Evolutionary conservation across 2,888 invertebrate species (phyloP).

Genomic region (Hemaris fuciformis): DNA sequence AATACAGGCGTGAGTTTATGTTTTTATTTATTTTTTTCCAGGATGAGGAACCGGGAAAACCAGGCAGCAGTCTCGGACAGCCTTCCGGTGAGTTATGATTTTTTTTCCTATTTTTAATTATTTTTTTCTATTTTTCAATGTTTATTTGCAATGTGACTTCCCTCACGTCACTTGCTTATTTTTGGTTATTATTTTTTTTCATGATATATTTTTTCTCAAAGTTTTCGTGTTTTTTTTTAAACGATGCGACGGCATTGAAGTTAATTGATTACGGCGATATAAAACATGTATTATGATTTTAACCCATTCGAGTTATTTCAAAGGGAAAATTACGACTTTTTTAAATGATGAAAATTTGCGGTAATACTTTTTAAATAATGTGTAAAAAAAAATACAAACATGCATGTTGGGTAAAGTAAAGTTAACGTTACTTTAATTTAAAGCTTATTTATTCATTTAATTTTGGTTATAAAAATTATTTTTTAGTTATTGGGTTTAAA

Average conservation of each 20-base stretch:
- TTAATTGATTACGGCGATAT: neutral
- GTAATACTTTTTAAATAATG: too few relatives aligned
- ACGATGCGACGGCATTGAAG: neutral
- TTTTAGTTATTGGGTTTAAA: too few relatives aligned
- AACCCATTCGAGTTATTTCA: neutral
- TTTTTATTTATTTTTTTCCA: conserved; percentile 33
- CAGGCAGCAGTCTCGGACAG: conserved; percentile 69
- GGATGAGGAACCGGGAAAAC: conserved; percentile 76
- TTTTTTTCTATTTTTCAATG: conserved; percentile 52
- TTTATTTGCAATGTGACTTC: conserved; percentile 78
- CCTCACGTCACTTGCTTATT: conserved; percentile 66
- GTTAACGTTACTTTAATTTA: too few relatives aligned
- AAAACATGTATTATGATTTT: neutral
- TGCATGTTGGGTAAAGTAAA: too few relatives aligned
- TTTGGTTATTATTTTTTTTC: conserved; percentile 28
- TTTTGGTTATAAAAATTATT: too few relatives aligned
- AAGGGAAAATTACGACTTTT: neutral
- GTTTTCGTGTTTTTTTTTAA: neutral
- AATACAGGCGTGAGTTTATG: neutral
- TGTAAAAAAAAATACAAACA: too few relatives aligned
- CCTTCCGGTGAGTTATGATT: conserved; percentile 64
- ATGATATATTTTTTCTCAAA: neutral
- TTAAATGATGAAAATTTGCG: too few relatives aligned
- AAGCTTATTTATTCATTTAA: too few relatives aligned
- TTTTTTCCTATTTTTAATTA: conserved; percentile 35